These are phyloP conservation scores for Saxidomus purpurata DNA, from an alignment of 1,140 invertebrate genomes.

Conservation along the genomic window DNA sequence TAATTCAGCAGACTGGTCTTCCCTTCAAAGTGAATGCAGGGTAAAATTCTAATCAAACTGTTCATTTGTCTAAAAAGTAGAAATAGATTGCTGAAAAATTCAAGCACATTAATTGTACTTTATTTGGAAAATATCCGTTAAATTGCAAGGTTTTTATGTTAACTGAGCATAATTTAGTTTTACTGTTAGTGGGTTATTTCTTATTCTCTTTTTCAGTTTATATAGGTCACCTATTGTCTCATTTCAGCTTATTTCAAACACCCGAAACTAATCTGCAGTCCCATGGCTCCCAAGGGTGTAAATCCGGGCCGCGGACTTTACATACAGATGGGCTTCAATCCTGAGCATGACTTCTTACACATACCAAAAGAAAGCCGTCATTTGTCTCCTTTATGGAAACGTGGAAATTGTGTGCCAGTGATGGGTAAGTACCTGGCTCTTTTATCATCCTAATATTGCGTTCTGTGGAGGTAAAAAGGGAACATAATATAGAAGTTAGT, in stretches of 20 bases:
- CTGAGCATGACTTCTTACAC: constrained; percentile 74
- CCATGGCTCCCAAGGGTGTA: constrained; percentile 70
- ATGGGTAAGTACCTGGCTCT: constrained; percentile 84
- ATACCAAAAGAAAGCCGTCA: constrained; percentile 77
- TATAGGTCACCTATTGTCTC: no score
- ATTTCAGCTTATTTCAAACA: constrained; percentile 84
- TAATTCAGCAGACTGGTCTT: neutral
- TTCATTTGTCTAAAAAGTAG: no score
- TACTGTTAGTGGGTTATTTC: no score
- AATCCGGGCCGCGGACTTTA: constrained; percentile 79
- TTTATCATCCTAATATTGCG: no score
- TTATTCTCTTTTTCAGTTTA: no score
- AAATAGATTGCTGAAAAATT: no score
- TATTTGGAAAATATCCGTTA: no score
- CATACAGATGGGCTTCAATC: constrained; percentile 80
- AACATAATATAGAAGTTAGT: no score
- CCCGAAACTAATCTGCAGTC: constrained; percentile 80
- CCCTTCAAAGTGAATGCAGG: neutral
- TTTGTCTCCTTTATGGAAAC: constrained; percentile 77
- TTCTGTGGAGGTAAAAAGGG: no score
- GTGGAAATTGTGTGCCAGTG: constrained; percentile 76
- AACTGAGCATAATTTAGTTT: no score
- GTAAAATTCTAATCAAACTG: neutral
- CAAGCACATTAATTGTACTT: no score
- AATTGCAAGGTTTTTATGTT: no score